These are phyloP conservation scores for Elephas maximus DNA, from an alignment of 2,113 vertebrate species.

Conservation along the genomic window DNA sequence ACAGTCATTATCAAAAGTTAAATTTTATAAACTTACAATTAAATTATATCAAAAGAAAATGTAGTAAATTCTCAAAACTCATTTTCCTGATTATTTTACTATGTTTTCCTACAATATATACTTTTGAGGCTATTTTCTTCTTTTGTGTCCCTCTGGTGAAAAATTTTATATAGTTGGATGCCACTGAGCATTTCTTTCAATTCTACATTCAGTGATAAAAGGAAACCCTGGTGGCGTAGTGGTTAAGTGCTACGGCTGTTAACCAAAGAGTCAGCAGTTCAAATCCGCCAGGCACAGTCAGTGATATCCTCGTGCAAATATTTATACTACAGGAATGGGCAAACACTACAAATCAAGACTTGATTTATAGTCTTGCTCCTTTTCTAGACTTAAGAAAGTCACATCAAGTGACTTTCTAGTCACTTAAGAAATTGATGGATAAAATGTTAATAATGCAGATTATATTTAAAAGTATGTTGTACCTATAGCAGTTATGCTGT, in stretches of 20 bases:
- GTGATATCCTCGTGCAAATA: neutral
- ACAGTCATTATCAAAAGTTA: neutral
- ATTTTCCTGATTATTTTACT: neutral
- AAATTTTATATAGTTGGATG: neutral
- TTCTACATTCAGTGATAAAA: neutral
- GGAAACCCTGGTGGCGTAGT: too few species aligned
- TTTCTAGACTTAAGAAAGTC: neutral
- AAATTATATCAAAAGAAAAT: conserved; percentile 5
- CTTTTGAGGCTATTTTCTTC: neutral
- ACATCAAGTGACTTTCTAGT: neutral
- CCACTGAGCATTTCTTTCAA: neutral
- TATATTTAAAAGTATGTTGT: neutral
- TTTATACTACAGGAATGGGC: neutral
- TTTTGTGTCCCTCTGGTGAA: neutral
- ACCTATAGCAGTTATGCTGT: neutral
- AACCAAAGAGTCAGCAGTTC: too few species aligned
- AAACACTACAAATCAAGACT: neutral
- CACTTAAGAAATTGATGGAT: neutral
- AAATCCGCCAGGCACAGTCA: too few species aligned
- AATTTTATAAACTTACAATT: neutral
- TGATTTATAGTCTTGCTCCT: neutral
- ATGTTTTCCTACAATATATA: neutral
- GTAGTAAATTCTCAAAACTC: neutral
- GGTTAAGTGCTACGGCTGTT: too few species aligned
- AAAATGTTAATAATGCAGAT: neutral